phyloP scores from a whole-genome alignment of 2,888 invertebrate genomes.

The Chironomus riparius region DNA sequence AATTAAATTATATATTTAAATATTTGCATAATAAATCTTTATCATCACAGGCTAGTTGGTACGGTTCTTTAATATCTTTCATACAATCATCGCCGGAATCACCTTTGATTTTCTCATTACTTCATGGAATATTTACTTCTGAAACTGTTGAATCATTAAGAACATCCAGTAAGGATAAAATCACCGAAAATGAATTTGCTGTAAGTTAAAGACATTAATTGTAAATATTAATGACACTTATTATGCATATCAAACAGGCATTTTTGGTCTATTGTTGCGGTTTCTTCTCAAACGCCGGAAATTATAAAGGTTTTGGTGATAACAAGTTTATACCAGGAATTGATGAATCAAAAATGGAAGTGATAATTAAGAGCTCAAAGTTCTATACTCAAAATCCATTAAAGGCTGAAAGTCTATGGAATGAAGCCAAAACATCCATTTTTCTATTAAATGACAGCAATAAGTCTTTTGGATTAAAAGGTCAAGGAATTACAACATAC shows the following conservation, averaged over 20 bases:
- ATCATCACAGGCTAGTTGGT: conserved; percentile 66
- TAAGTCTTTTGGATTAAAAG: conserved; percentile 65
- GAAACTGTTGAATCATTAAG: conserved; percentile 58
- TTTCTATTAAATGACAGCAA: conserved; percentile 63
- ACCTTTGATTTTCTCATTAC: conserved; percentile 72
- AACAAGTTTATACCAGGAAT: conserved; percentile 87
- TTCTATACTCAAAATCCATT: conserved; percentile 54
- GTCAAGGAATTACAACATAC: conserved; percentile 82
- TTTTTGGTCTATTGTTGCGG: conserved; percentile 80
- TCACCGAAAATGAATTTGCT: conserved; percentile 72
- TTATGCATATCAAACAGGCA: conserved; percentile 46
- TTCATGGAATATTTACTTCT: conserved; percentile 72
- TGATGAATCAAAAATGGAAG: conserved; percentile 55
- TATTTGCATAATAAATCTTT: neutral
- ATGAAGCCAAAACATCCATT: conserved; percentile 51
- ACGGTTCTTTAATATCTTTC: conserved; percentile 77
- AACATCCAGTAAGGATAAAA: conserved; percentile 51
- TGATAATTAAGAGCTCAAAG: conserved; percentile 58
- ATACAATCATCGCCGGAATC: conserved; percentile 92
- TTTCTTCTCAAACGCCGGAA: conserved; percentile 77
- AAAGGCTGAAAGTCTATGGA: conserved; percentile 54
- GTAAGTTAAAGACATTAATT: conserved; percentile 43
- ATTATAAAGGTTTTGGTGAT: conserved; percentile 94
- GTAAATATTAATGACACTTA: neutral
- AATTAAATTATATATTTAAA: neutral